phyloP scores from a whole-genome alignment of 2,797 vertebrate genomes.

The Sebastes reedi region DNA sequence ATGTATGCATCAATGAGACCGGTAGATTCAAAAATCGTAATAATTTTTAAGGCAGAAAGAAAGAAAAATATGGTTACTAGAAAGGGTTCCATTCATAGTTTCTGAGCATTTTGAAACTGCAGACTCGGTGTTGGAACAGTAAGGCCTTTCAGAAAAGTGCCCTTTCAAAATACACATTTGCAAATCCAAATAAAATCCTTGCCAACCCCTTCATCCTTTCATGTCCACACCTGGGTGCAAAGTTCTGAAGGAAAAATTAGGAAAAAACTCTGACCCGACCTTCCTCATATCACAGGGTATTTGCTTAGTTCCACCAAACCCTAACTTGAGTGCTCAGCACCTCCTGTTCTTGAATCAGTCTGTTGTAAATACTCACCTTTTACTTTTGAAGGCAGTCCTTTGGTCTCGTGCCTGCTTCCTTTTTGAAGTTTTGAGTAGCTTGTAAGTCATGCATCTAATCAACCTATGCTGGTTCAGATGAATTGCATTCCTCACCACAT shows the following conservation, averaged over 20 bases:
- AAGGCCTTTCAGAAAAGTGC: slow-evolving; percentile 74
- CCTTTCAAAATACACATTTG: slow-evolving; percentile 71
- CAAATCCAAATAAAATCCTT: slow-evolving; percentile 81
- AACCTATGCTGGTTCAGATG: slow-evolving; percentile 8
- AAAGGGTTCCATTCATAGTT: slow-evolving; percentile 82
- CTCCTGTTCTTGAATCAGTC: slow-evolving; percentile 58
- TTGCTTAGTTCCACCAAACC: slow-evolving; percentile 73
- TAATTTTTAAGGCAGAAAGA: slow-evolving; percentile 51
- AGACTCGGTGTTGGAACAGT: slow-evolving; percentile 73
- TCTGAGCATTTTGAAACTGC: slow-evolving; percentile 63
- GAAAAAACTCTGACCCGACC: slow-evolving; percentile 59
- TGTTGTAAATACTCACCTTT: slow-evolving; percentile 59
- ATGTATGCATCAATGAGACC: slow-evolving; percentile 30
- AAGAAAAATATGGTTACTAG: slow-evolving; percentile 61
- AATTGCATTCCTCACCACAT: not conserved
- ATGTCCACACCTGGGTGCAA: slow-evolving; percentile 82
- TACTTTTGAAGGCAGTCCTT: slow-evolving; percentile 37
- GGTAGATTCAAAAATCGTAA: slow-evolving; percentile 17
- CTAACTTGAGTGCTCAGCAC: slow-evolving; percentile 61
- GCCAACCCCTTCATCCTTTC: slow-evolving; percentile 76
- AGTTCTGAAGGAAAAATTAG: slow-evolving; percentile 68
- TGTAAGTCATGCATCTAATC: slow-evolving; percentile 24
- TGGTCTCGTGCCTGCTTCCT: slow-evolving; percentile 42
- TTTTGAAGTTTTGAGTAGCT: slow-evolving; percentile 53
- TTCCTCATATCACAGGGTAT: slow-evolving; percentile 77